Base-by-base conservation (phyloP, 2,113 vertebrate species). In the Empidonax traillii region DNA sequence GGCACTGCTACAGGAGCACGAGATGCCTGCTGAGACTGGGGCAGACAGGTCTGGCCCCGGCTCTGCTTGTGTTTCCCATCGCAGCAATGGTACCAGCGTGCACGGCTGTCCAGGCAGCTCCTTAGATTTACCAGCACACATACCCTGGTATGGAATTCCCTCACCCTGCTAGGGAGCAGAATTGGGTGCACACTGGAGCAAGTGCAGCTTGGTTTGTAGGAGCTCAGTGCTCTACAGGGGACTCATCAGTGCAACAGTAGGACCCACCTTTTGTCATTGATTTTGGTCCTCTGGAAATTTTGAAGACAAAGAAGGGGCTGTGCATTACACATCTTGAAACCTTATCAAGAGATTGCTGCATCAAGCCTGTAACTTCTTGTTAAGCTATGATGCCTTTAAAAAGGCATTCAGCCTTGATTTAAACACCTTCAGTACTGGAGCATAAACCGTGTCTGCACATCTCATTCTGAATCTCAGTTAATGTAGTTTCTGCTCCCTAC, bases 1-100 rank as follows among this genome's bases (percentile, higher is more conserved):
- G 3, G 5, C 0, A 0, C 23, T 52, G 30, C 25, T 46, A 5
- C 1, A 0, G 25, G 43, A 10, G 3, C 14, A 35, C 0, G 0
- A 12, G 17, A 33, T 58, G 13, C 18, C 66, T 61, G 24, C 47
- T 5, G n/a, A 46, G 31, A 80, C 9, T 16, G 6, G 24, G 21
- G 33, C 51, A 75, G 46, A 24, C 21, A 49, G 7, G 11, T 62
- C 25, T 89, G 31, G 25, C 30, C 22, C 27, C 4, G 2, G 14
- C 8, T 75, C 21, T 27, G 14, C 28, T 79, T 22, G 12, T 39
- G 20, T 63, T 53, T 71, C 9, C 61, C 55, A 15, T n/a, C 0
- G 0, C 37, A 69, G 30, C 9, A 37, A 63, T 3, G 3, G 12
- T 51, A 73, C 12, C 41, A 62, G 19, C 0, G 0, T 17, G 13